A percentile compares a stretch with the other conserved stretches of the same genome.
These are phyloP conservation scores for Acrocephalus kingi DNA, from an alignment of 2,113 vertebrate genomes.

Conservation along the genomic window DNA sequence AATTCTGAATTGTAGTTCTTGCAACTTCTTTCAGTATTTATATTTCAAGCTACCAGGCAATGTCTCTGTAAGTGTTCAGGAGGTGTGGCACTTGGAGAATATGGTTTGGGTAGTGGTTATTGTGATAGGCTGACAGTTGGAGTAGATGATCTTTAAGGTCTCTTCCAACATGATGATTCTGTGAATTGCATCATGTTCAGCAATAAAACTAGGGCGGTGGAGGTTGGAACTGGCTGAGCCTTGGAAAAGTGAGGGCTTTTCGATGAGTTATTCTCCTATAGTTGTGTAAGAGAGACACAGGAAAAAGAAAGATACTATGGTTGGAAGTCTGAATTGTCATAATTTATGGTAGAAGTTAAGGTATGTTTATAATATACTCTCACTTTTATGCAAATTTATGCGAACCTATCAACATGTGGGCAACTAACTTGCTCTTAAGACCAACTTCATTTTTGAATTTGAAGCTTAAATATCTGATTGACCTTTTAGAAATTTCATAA, in stretches of 20 bases:
- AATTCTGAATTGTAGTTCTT: neutral
- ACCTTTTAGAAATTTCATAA: neutral
- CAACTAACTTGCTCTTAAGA: neutral
- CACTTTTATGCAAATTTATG: neutral
- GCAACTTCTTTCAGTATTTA: neutral
- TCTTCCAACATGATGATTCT: neutral
- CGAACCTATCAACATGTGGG: neutral
- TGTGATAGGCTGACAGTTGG: neutral
- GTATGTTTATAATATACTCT: neutral
- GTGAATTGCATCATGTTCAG: neutral
- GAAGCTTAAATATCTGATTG: neutral
- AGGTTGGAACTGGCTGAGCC: neutral
- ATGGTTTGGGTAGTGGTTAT: neutral
- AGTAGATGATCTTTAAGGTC: neutral
- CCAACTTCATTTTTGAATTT: neutral
- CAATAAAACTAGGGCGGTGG: fast-evolving
- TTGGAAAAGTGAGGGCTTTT: neutral
- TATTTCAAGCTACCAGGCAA: neutral
- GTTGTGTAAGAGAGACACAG: neutral
- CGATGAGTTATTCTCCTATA: neutral
- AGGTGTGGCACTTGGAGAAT: neutral
- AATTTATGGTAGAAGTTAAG: neutral
- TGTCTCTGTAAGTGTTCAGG: neutral
- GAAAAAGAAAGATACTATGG: neutral
- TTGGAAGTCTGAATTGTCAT: neutral